Conservation (phyloP, 1,140 invertebrate genomes). For the Leptinotarsa defecta region DNA sequence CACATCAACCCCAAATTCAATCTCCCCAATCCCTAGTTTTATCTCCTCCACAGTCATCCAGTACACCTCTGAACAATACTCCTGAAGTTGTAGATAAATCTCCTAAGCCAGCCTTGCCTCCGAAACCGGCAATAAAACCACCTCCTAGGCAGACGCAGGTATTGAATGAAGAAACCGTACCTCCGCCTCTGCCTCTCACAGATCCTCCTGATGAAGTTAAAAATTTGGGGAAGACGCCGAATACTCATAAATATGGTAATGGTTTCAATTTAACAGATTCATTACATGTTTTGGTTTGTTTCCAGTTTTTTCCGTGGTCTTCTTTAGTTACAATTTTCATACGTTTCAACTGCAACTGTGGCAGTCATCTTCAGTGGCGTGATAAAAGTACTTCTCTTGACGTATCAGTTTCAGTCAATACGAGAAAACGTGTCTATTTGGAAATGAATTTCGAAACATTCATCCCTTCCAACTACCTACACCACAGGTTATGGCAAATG, state of each 20-base stretch:
- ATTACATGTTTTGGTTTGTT: too few species aligned
- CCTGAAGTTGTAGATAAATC: conserved; percentile 61
- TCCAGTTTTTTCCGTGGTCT: too few species aligned
- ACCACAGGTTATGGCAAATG: too few species aligned
- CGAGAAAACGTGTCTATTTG: too few species aligned
- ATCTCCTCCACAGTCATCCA: conserved; percentile 64
- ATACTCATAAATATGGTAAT: conserved; percentile 14
- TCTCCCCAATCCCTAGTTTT: conserved; percentile 58
- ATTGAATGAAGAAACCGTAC: conserved; percentile 48
- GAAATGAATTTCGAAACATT: too few species aligned
- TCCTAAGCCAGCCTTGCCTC: conserved; percentile 72
- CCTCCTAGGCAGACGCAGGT: conserved; percentile 59
- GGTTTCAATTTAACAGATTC: too few species aligned
- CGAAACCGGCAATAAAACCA: conserved; percentile 68
- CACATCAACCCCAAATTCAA: conserved; percentile 51
- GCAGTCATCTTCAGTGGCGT: too few species aligned
- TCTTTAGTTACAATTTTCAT: too few species aligned
- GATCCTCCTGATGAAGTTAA: conserved; percentile 55
- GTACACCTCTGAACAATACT: conserved; percentile 60
- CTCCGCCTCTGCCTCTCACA: conserved; percentile 50
- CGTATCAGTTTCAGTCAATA: too few species aligned
- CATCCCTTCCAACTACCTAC: too few species aligned
- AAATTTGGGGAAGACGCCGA: not conserved
- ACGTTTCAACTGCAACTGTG: too few species aligned
- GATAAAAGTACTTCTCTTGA: too few species aligned